Percentiles rank a stretch among this genome's conserved stretches.
Conservation (phyloP, 2,888 invertebrate genomes). For the Drosophila anceps region DNA sequence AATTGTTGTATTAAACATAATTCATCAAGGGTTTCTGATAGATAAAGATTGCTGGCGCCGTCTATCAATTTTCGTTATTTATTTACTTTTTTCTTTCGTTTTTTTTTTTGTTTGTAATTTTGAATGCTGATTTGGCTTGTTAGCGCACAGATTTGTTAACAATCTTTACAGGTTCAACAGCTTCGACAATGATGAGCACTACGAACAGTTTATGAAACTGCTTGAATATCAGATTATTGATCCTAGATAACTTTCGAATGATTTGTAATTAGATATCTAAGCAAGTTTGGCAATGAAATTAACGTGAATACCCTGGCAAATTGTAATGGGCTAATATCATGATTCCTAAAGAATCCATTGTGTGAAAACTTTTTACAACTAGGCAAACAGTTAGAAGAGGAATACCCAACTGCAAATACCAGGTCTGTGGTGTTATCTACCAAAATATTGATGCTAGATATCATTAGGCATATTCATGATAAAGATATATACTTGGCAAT, state of each 20-base stretch:
- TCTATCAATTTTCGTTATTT: slow-evolving; percentile 29
- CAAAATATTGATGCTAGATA: too few relatives aligned
- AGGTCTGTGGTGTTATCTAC: not conserved
- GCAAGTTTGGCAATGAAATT: not conserved
- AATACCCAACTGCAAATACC: not conserved
- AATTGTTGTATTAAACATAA: slow-evolving; percentile 49
- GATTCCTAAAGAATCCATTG: not conserved
- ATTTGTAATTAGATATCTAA: slow-evolving; percentile 12
- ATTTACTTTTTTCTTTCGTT: not conserved
- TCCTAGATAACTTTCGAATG: slow-evolving; percentile 10
- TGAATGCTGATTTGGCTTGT: slow-evolving; percentile 63
- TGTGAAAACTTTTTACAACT: not conserved
- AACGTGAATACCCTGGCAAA: not conserved
- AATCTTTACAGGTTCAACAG: slow-evolving; percentile 47
- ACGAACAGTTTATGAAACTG: slow-evolving; percentile 25
- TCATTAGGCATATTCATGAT: too few relatives aligned
- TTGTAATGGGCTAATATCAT: not conserved
- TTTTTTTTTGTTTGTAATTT: not conserved
- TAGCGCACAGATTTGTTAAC: slow-evolving; percentile 75
- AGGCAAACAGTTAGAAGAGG: not conserved
- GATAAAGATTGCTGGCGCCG: slow-evolving; percentile 68
- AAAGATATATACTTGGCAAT: too few relatives aligned
- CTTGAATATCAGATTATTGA: slow-evolving; percentile 3
- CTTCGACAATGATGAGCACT: slow-evolving; percentile 45
- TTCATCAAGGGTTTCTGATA: slow-evolving; percentile 54